Percentiles rank a stretch among this genome's conserved stretches.
Conservation (phyloP, 2,113 vertebrate species). For the Gallinago media region DNA sequence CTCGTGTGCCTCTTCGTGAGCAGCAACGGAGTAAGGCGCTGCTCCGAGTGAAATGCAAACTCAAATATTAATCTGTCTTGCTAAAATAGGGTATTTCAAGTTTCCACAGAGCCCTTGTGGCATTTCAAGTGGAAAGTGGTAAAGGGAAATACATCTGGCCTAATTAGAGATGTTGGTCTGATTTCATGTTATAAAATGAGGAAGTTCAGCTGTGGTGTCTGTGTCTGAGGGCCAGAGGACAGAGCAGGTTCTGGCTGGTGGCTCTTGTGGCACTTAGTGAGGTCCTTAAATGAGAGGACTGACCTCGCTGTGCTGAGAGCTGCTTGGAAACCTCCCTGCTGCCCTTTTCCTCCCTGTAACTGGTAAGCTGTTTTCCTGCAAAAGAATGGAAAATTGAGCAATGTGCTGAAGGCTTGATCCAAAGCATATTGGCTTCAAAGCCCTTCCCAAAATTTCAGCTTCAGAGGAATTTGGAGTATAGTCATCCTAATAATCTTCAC, state of each 20-base stretch:
- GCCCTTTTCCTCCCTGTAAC: constrained; percentile 30
- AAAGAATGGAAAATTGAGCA: constrained; percentile 68
- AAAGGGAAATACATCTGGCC: neutral
- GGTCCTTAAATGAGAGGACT: neutral
- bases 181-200: neutral
- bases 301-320: neutral
- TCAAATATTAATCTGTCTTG: neutral
- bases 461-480: neutral
- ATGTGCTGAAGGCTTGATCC: constrained; percentile 45
- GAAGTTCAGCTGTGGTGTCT: neutral
- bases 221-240: neutral
- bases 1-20: fast-evolving
- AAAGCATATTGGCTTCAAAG: constrained; percentile 53
- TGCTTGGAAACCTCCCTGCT: constrained; percentile 20
- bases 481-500: neutral
- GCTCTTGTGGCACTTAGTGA: neutral
- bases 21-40: neutral
- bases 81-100: neutral
- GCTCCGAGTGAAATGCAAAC: neutral
- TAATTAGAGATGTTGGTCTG: neutral
- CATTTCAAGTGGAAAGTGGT: neutral
- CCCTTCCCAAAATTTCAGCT: constrained; percentile 5
- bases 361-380: constrained; percentile 54
- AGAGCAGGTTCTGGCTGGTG: neutral
- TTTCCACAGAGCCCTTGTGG: neutral